A percentile compares a stretch with the other conserved stretches of the same genome.
Evolutionary conservation across 2,113 vertebrate genomes (phyloP).

Genomic region (cat (Felis catus)): F.catus_Fca126_mat1.0 CM031424.1:94504001-94504500

Average conservation of each 20-base stretch:
- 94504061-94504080: neutral
- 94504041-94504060: neutral
- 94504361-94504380: rapidly evolving
- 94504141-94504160: neutral
- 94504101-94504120: rapidly evolving
- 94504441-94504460: rapidly evolving
- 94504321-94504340: neutral
- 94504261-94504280: neutral
- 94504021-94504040: neutral
- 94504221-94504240: neutral
- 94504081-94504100: rapidly evolving
- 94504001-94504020: neutral
- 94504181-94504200: rapidly evolving
- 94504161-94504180: rapidly evolving
- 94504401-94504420: neutral
- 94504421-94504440: rapidly evolving
- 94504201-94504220: rapidly evolving
- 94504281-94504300: rapidly evolving
- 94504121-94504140: rapidly evolving
- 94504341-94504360: neutral
- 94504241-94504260: too few relatives aligned
- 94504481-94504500: neutral
- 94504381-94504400: neutral
- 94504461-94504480: rapidly evolving
- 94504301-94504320: rapidly evolving